Conservation (phyloP, 2,113 vertebrate genomes). For the Oryzias celebensis region DNA sequence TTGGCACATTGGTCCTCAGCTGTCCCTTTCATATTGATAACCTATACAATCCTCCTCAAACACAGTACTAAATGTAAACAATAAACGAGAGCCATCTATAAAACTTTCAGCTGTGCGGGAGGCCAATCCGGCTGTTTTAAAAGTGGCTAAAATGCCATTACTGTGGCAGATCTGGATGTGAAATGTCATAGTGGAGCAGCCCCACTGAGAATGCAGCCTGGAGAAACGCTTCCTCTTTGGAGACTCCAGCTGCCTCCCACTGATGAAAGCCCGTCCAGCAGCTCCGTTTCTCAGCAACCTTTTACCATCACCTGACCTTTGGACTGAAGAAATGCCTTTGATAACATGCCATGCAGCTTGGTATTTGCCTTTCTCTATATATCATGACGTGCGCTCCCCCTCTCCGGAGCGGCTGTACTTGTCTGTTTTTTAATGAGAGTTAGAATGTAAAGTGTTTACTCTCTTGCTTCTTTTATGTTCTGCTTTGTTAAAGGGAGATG, state of each 20-base stretch:
- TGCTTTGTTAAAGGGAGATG: slow-evolving; percentile 41
- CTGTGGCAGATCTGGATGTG: slow-evolving; percentile 81
- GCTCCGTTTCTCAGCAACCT: slow-evolving; percentile 72
- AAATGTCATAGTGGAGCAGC: slow-evolving; percentile 82
- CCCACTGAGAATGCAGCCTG: slow-evolving; percentile 72
- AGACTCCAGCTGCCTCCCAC: slow-evolving; percentile 74
- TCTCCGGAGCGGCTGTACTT: slow-evolving; percentile 35
- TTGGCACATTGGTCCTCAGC: slow-evolving; percentile 33
- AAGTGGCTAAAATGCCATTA: slow-evolving; percentile 83
- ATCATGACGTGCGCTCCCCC: slow-evolving; percentile 50
- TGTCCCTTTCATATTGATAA: slow-evolving; percentile 43
- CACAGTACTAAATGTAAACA: slow-evolving; percentile 58
- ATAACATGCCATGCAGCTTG: slow-evolving; percentile 71
- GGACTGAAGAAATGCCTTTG: slow-evolving; percentile 73
- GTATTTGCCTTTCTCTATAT: slow-evolving; percentile 69
- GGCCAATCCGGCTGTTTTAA: slow-evolving; percentile 75
- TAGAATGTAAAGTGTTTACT: slow-evolving; percentile 69
- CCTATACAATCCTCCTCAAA: slow-evolving; percentile 43
- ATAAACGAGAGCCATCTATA: slow-evolving; percentile 51
- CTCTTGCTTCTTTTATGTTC: slow-evolving; percentile 49
- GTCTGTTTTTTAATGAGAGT: slow-evolving; percentile 68
- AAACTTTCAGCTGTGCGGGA: slow-evolving; percentile 70
- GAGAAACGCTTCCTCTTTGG: slow-evolving; percentile 66
- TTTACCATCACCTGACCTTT: slow-evolving; percentile 80
- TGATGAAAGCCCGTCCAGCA: slow-evolving; percentile 74